Evolutionary conservation across 2,888 invertebrate genomes (phyloP), one percentile per base, ranked within the genome.

Genomic region (Macaria notata): DNA sequence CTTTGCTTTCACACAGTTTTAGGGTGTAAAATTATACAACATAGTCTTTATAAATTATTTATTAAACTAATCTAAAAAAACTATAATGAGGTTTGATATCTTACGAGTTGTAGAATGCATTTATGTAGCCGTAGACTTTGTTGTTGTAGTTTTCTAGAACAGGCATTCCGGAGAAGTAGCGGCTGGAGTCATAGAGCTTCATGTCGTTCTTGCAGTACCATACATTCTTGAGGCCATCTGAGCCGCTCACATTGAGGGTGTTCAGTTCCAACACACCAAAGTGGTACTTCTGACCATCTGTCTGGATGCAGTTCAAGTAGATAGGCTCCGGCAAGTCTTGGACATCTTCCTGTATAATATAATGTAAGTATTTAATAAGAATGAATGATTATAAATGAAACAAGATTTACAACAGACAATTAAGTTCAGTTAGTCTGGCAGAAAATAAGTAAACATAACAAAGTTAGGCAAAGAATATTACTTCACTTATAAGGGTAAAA

Each of bases 211-310:
- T 92, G 71, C 94, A 93, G 93, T 96, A 98, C 93, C 96, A 96
- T 65, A 95, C 92, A 84, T 98, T 98, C 77, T 94, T 96, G 0
- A 92, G 80, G 31, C 93, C 93, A 31, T 92, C 89, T 9, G 71
- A 78, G 0, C 93, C 92, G 72, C 89, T 78, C 3, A 96, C 82
- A 80, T 96, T 93, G 39, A 97, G 85, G 0, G 96, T 96, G 72
- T 97, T 97, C 9, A 98, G 88, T 84, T 98, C 97, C 57, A 96
- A 93, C 19, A 97, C 93, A 4, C 95, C 95, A 78, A 98, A 97
- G 76, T 97, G 95, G 76, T 96, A 96, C 43, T 91, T 85, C 66
- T 93, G 90, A 0, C 97, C 95, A 77, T 97, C 95, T 3, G 96
- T 95, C 68, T 97, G 96, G 64, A 98, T 92, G 75, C 95, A 95